Evolutionary conservation across 2,888 invertebrate species (phyloP), one percentile per base, ranked within the genome.

Genomic region (Candidula unifasciata): DNA sequence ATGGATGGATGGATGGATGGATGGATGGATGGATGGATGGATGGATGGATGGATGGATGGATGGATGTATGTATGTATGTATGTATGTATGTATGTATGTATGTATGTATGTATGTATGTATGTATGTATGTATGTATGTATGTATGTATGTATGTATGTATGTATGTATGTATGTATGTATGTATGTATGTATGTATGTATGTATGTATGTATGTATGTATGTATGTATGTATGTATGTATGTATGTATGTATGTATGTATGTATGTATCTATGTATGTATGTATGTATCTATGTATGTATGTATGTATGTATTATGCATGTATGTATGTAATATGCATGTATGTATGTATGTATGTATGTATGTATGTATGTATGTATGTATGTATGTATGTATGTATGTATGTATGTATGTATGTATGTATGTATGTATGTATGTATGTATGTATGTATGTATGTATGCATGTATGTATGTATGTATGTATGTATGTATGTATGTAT

Each of bases 331-430:
- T n/a, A n/a, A n/a, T n/a, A 66, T 66, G 74, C 30, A 33, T 60
- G 77, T 57, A 33, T 60, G 77, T 57, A 77, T 77, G 77, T 57
- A 35, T 78, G 77, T 33, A 78, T 78, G 77, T 60, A 78, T 78
- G 77, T 60, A 60, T 78, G 77, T 78, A 60, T 78, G 77, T 33
- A 60, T 78, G 60, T 78, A 60, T 60, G 60, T 78, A 60, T 78
- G 77, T 78, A 78, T 78, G 77, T 78, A 78, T 78, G 77, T 78
- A 78, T 78, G 77, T 78, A 78, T 78, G 77, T 78, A 78, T 78
- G 77, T 78, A 78, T 78, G 77, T 78, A 78, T 78, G 77, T 78
- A 78, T 78, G 77, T 78, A 78, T 78, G 77, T 78, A 78, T 78
- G 77, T 78, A 78, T 78, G 77, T 78, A 60, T 78, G 60, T 78